Evolutionary conservation across 2,113 vertebrate genomes (phyloP).

Genomic region (Percina caprodes): DNA sequence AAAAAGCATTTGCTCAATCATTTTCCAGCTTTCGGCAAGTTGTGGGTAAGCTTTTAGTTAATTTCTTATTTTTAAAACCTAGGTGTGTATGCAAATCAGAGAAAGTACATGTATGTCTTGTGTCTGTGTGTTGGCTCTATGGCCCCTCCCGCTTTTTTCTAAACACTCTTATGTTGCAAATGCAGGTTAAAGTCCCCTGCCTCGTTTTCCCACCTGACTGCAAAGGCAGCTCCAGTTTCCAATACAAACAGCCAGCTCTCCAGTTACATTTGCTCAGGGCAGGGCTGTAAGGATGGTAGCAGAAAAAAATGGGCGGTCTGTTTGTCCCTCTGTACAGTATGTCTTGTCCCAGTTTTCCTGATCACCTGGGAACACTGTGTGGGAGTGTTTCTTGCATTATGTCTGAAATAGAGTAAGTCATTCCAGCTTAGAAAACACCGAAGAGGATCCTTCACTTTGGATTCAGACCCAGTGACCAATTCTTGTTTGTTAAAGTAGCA

Average conservation of each 20-base stretch:
- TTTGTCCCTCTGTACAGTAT: constrained; percentile 34
- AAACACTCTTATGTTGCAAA: constrained; percentile 41
- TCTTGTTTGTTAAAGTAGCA: neutral
- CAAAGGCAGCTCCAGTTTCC: constrained; percentile 78
- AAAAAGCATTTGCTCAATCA: neutral
- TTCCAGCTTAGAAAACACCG: neutral
- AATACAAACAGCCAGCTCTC: constrained; percentile 81
- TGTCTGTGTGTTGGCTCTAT: constrained; percentile 37
- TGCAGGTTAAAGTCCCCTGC: constrained; percentile 76
- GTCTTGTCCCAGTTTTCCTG: constrained; percentile 44
- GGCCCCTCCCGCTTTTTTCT: constrained; percentile 48
- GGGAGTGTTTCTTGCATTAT: neutral
- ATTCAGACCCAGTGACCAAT: neutral
- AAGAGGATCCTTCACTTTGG: constrained; percentile 6
- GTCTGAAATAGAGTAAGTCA: neutral
- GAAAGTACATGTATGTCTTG: neutral
- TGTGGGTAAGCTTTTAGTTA: too few species aligned
- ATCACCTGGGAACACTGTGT: constrained; percentile 18
- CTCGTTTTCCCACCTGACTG: constrained; percentile 76
- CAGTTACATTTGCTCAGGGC: constrained; percentile 80
- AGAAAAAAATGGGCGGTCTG: constrained; percentile 25
- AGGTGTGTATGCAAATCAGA: constrained; percentile 48
- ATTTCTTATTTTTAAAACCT: constrained; percentile 16
- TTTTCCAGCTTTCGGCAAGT: neutral
- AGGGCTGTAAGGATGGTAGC: constrained; percentile 46